Conservation (phyloP, 2,888 invertebrate genomes). For the Agonum fuliginosum region DNA sequence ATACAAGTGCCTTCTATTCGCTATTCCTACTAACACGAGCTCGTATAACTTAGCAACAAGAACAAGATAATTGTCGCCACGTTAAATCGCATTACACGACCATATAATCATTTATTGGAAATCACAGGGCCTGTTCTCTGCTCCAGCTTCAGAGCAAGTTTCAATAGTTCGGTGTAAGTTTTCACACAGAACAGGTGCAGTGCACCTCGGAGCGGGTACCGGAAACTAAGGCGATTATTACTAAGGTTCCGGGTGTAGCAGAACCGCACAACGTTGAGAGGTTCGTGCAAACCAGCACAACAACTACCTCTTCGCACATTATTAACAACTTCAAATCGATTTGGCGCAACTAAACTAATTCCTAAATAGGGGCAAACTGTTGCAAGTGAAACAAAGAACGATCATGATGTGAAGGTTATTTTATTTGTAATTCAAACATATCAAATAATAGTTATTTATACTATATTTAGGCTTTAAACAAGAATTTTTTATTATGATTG, state of each 20-base stretch:
- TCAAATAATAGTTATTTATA: too few species aligned
- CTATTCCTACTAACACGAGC: background rate
- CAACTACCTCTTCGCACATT: constrained; percentile 39
- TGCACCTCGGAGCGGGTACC: constrained; percentile 21
- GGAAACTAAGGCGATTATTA: constrained; percentile 53
- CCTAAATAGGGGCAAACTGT: constrained; percentile 5
- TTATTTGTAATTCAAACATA: too few species aligned
- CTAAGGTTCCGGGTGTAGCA: constrained; percentile 25
- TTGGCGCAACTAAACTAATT: constrained; percentile 33
- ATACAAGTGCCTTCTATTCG: too few species aligned
- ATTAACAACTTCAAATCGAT: constrained; percentile 38
- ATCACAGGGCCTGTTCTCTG: constrained; percentile 23
- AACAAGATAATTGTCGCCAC: constrained; percentile 33
- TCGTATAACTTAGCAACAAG: background rate
- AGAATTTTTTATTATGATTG: too few species aligned
- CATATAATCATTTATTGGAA: constrained; percentile 52
- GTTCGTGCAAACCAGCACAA: constrained; percentile 23
- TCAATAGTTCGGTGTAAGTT: constrained; percentile 44
- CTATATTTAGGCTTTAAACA: background rate
- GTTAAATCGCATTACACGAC: constrained; percentile 46
- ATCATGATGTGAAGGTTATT: too few species aligned
- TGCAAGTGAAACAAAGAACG: background rate
- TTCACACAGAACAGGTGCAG: constrained; percentile 49
- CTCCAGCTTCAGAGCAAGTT: background rate
- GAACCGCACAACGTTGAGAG: too few species aligned